phyloP scores from a whole-genome alignment of 2,888 invertebrate species.

The Stenchaetothrips biformis region DNA sequence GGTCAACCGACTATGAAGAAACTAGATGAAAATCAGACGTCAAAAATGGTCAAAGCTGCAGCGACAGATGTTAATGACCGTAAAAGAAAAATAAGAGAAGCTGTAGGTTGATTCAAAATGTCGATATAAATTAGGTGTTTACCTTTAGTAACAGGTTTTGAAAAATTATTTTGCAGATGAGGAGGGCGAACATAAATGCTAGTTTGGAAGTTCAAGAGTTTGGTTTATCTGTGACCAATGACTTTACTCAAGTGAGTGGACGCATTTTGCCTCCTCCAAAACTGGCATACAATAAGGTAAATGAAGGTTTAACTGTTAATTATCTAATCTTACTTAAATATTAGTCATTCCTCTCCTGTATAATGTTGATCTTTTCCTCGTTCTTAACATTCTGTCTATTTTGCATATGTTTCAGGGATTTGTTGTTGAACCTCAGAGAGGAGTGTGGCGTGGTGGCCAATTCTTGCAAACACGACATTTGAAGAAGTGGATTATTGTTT shows the following conservation, averaged over 20 bases:
- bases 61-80: slow-evolving; percentile 75
- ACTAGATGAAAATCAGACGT: slow-evolving; percentile 75
- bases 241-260: slow-evolving; percentile 72
- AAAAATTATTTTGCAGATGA: slow-evolving; percentile 39
- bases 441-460: slow-evolving; percentile 45
- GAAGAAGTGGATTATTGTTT: neutral
- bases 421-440: slow-evolving; percentile 44
- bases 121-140: no score
- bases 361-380: neutral
- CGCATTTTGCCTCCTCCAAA: slow-evolving; percentile 72
- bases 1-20: slow-evolving; percentile 78
- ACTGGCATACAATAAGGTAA: slow-evolving; percentile 57
- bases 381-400: neutral
- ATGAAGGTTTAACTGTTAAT: neutral
- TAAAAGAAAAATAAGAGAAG: slow-evolving; percentile 71
- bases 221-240: slow-evolving; percentile 67
- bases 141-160: no score
- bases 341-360: neutral
- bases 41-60: slow-evolving; percentile 79
- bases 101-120: slow-evolving; percentile 41
- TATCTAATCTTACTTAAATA: neutral
- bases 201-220: slow-evolving; percentile 67
- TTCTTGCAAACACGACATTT: neutral
- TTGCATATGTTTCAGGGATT: neutral
- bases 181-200: slow-evolving; percentile 43